Conservation (phyloP, 2,888 invertebrate species). For the Cheilosia soror region DNA sequence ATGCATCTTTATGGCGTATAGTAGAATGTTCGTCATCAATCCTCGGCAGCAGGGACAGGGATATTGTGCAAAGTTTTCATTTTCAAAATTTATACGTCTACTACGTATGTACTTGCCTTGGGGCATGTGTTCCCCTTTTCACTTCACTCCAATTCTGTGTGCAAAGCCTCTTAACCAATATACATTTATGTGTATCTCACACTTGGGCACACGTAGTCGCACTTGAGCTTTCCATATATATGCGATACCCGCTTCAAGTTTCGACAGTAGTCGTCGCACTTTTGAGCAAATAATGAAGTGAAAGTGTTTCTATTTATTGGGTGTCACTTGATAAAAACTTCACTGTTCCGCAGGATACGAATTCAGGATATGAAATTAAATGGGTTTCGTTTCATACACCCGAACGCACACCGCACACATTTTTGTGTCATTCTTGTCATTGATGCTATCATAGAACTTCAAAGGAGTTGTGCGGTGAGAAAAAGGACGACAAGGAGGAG, state of each 20-base stretch:
- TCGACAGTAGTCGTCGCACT: slow-evolving; percentile 50
- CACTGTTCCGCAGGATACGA: slow-evolving; percentile 55
- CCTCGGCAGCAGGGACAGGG: not conserved
- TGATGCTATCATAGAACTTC: slow-evolving; percentile 2
- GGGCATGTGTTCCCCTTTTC: slow-evolving; percentile 28
- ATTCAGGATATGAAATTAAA: slow-evolving; percentile 59
- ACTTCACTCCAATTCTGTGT: slow-evolving; percentile 19
- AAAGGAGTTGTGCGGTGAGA: not conserved
- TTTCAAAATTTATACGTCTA: slow-evolving; percentile 24
- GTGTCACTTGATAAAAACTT: slow-evolving; percentile 60
- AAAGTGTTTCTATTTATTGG: slow-evolving; percentile 65
- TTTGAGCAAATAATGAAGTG: slow-evolving; percentile 61
- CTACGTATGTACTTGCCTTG: slow-evolving; percentile 18
- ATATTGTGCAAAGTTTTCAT: slow-evolving; percentile 40
- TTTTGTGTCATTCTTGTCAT: slow-evolving; percentile 4
- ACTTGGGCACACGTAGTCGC: slow-evolving; percentile 39
- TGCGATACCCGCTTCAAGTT: not conserved
- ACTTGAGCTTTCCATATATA: not conserved
- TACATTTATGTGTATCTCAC: not conserved
- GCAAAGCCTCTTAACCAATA: slow-evolving; percentile 57
- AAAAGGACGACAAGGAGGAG: too few species aligned
- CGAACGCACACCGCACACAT: not conserved
- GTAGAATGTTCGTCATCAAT: slow-evolving; percentile 4
- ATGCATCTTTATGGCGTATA: slow-evolving; percentile 19
- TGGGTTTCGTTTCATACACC: slow-evolving; percentile 8